Percentiles rank a stretch among this genome's conserved stretches.
Conservation (phyloP, 2,113 vertebrate genomes). For the Nerophis ophidion region DNA sequence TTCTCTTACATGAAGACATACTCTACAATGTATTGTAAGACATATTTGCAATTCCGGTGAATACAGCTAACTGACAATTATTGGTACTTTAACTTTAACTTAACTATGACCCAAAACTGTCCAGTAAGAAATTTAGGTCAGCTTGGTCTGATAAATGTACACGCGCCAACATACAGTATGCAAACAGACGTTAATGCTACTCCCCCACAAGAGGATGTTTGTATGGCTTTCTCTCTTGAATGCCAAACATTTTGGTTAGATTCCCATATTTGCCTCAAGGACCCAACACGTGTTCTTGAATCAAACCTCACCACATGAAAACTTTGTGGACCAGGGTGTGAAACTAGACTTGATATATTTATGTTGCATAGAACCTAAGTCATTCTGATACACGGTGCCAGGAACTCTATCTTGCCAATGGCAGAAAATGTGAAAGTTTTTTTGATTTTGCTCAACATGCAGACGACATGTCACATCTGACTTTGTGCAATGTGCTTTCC, state of each 20-base stretch:
- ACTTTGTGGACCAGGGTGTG: slow-evolving; percentile 19
- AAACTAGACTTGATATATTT: slow-evolving; percentile 50
- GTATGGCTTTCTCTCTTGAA: slow-evolving; percentile 46
- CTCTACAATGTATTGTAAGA: slow-evolving; percentile 1
- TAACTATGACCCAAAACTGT: slow-evolving; percentile 39
- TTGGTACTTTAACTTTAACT: no score
- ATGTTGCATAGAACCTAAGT: slow-evolving; percentile 41
- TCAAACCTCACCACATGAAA: slow-evolving; percentile 32
- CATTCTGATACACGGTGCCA: slow-evolving; percentile 41
- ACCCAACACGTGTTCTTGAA: slow-evolving; percentile 1
- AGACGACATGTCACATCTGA: slow-evolving; percentile 24
- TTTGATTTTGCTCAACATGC: slow-evolving; percentile 30
- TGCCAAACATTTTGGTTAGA: slow-evolving; percentile 46
- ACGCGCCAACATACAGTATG: slow-evolving; percentile 17
- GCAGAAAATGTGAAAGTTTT: slow-evolving; percentile 38
- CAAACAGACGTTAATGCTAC: slow-evolving; percentile 29
- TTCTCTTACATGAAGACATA: not conserved
- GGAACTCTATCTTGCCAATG: slow-evolving; percentile 39
- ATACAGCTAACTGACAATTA: slow-evolving; percentile 19
- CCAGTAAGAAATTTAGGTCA: slow-evolving; percentile 52
- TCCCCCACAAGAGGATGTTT: slow-evolving; percentile 64
- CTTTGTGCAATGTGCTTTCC: slow-evolving; percentile 33
- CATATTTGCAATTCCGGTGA: slow-evolving; percentile 16
- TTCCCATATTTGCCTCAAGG: slow-evolving; percentile 36
- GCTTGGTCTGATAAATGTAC: slow-evolving; percentile 39